phyloP scores from a whole-genome alignment of 2,113 vertebrate genomes.

The Clarias batrachus region DNA sequence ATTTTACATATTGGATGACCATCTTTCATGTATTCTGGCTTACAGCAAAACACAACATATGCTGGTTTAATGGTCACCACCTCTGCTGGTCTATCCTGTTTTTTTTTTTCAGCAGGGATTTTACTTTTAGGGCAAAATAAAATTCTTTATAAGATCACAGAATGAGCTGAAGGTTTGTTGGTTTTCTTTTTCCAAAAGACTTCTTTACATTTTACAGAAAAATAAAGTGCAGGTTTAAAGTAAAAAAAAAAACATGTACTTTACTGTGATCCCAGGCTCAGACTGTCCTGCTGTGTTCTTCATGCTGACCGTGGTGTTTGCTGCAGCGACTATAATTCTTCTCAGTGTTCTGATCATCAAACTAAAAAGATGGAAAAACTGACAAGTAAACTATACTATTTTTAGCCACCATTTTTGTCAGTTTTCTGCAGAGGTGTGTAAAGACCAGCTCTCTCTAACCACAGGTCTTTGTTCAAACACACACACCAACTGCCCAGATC shows the following conservation, averaged over 20 bases:
- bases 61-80: no score
- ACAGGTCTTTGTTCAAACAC: no score
- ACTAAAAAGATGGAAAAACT: not conserved
- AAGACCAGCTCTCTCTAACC: no score
- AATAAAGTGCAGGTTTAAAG: no score
- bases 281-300: not conserved
- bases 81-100: no score
- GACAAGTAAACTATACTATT: not conserved
- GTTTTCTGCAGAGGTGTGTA: no score
- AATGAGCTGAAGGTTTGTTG: not conserved
- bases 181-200: not conserved
- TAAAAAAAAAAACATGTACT: not conserved
- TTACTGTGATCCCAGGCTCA: not conserved
- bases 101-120: no score
- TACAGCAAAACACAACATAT: no score
- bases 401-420: no score
- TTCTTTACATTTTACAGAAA: not conserved
- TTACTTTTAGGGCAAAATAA: not conserved
- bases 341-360: not conserved
- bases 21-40: no score
- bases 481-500: no score
- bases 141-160: not conserved
- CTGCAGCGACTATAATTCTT: not conserved
- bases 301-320: not conserved
- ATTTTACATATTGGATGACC: no score